A percentile compares a stretch with the other conserved stretches of the same genome.
Conservation (phyloP, 2,797 vertebrate genomes). For the Sebastiscus albofasciatus region DNA sequence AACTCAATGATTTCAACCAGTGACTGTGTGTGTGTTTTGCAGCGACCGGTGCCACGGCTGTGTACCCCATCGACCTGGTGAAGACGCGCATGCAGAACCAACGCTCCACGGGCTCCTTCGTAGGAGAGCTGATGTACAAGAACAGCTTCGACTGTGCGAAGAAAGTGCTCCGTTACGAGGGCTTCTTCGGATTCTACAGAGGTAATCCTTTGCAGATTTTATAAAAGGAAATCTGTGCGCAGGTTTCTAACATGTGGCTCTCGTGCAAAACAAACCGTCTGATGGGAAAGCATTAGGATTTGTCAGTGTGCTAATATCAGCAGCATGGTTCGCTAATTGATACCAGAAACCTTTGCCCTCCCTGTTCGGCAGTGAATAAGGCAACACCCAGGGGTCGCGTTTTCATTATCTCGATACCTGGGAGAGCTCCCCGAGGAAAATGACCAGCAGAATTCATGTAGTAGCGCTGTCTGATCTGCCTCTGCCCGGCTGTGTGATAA, state of each 20-base stretch:
- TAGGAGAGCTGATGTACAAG: slow-evolving; percentile 96
- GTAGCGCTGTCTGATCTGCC: slow-evolving; percentile 59
- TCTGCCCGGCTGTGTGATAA: slow-evolving; percentile 54
- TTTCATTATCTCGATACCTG: slow-evolving; percentile 72
- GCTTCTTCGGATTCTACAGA: slow-evolving; percentile 95
- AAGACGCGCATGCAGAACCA: slow-evolving; percentile 99
- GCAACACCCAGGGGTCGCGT: slow-evolving; percentile 69
- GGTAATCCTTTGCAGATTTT: slow-evolving; percentile 76
- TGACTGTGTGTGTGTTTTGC: slow-evolving; percentile 37
- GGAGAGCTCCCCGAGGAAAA: slow-evolving; percentile 66
- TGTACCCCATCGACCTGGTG: slow-evolving; percentile 96
- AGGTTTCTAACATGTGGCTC: slow-evolving; percentile 17
- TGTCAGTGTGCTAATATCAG: slow-evolving; percentile 64
- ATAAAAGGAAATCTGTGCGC: background rate
- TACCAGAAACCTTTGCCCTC: slow-evolving; percentile 76
- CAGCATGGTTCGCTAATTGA: slow-evolving; percentile 76
- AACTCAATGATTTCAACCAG: background rate
- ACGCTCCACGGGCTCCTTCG: slow-evolving; percentile 89
- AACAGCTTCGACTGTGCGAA: slow-evolving; percentile 98
- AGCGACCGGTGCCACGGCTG: slow-evolving; percentile 95
- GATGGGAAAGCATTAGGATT: slow-evolving; percentile 51
- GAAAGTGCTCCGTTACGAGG: slow-evolving; percentile 94
- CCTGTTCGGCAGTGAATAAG: slow-evolving; percentile 58
- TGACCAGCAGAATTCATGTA: slow-evolving; percentile 55
- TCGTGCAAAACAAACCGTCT: slow-evolving; percentile 34